phyloP scores from a whole-genome alignment of 1,140 invertebrate species.

The Matsumurasca onukii region DNA sequence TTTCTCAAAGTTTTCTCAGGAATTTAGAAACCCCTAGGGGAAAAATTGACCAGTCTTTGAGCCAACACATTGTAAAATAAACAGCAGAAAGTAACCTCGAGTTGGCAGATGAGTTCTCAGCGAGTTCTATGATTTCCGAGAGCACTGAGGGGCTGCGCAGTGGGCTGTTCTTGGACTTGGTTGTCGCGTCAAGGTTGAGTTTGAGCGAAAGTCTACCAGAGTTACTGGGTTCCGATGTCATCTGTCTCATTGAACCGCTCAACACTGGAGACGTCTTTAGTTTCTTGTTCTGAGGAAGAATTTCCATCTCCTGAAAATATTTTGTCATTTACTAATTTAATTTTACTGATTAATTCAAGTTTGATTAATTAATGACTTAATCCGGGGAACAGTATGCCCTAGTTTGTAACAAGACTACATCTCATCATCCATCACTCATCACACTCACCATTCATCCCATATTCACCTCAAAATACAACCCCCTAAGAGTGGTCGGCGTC shows the following conservation, averaged over 20 bases:
- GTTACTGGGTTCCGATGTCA: not conserved
- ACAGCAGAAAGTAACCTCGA: not conserved
- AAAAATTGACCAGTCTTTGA: not conserved
- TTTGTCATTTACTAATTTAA: not conserved
- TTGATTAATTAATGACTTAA: not conserved
- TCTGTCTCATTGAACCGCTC: not conserved
- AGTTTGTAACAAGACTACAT: too few relatives aligned
- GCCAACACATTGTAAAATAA: not conserved
- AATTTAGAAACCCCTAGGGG: not conserved
- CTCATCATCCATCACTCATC: too few relatives aligned
- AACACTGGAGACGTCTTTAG: not conserved
- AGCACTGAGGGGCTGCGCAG: not conserved
- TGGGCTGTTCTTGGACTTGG: not conserved
- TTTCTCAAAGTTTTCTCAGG: not conserved
- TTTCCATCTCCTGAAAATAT: not conserved
- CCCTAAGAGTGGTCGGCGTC: too few relatives aligned
- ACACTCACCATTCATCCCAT: too few relatives aligned
- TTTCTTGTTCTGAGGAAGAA: not conserved
- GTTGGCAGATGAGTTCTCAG: not conserved
- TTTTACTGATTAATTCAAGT: not conserved
- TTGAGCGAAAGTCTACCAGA: not conserved
- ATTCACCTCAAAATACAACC: too few relatives aligned
- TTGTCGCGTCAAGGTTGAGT: not conserved
- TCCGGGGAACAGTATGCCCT: too few relatives aligned
- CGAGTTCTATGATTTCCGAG: not conserved